Evolutionary conservation across 1,140 invertebrate species (phyloP).

Genomic region (Planococcus citri): DNA sequence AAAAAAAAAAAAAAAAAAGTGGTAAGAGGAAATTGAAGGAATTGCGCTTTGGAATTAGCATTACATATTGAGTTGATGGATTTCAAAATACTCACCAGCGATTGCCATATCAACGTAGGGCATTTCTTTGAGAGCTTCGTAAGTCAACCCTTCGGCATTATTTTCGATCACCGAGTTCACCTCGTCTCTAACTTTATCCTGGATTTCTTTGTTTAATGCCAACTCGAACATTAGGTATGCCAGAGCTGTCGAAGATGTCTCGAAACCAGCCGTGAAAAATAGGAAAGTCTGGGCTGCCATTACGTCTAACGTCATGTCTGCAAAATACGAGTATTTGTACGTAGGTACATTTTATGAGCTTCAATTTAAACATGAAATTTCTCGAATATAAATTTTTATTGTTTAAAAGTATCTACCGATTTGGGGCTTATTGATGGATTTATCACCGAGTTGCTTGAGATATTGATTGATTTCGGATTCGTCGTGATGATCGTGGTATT

Average conservation of each 20-base stretch:
- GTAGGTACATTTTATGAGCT: too few species aligned
- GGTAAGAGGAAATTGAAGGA: background rate
- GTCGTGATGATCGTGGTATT: background rate
- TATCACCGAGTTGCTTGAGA: background rate
- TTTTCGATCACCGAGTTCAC: conserved; percentile 36
- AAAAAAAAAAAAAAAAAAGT: conserved; percentile 22
- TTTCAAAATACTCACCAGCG: conserved; percentile 28
- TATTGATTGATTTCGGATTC: background rate
- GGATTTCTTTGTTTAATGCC: conserved; percentile 40
- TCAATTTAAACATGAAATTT: too few species aligned
- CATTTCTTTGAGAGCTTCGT: conserved; percentile 38
- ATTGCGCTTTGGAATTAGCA: too few species aligned
- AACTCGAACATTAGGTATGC: conserved; percentile 36
- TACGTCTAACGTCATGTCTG: background rate
- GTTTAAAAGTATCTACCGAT: too few species aligned
- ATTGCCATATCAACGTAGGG: conserved; percentile 35
- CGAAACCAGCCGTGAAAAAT: conserved; percentile 42
- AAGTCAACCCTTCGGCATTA: conserved; percentile 37
- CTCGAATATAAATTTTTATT: too few species aligned
- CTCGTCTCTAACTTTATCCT: conserved; percentile 43
- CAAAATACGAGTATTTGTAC: background rate
- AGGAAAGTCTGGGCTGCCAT: conserved; percentile 29
- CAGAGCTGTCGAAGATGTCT: conserved; percentile 42
- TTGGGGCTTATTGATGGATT: too few species aligned
- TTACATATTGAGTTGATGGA: background rate